These are phyloP conservation scores for Oscheius myriophilus DNA, from an alignment of 2,888 invertebrate genomes.

Conservation along the genomic window DNA sequence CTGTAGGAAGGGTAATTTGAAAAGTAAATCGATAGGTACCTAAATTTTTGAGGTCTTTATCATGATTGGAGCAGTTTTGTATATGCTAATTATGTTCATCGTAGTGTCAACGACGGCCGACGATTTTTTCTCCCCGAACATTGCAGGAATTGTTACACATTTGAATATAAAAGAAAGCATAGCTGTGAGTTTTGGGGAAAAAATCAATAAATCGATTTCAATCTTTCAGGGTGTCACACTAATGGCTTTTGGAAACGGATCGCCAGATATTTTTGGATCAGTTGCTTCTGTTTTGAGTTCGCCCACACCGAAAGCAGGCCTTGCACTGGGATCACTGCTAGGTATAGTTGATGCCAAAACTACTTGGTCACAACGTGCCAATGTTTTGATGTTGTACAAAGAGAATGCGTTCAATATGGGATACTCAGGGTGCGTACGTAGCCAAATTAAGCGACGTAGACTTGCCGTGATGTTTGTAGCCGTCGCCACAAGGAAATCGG, in stretches of 20 bases:
- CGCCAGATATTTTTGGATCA: conserved; percentile 79
- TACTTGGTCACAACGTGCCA: too few relatives aligned
- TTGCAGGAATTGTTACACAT: conserved; percentile 73
- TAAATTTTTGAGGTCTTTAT: conserved; percentile 32
- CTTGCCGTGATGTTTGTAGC: too few relatives aligned
- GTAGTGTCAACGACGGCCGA: conserved; percentile 61
- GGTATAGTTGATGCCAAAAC: conserved; percentile 67
- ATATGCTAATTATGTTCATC: conserved; percentile 56
- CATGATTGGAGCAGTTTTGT: conserved; percentile 46
- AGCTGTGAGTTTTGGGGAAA: conserved; percentile 71
- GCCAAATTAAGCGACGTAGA: too few relatives aligned
- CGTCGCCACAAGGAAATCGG: too few relatives aligned
- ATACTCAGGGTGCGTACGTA: too few relatives aligned
- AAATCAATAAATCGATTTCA: too few relatives aligned
- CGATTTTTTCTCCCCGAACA: conserved; percentile 71
- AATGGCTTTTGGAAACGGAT: conserved; percentile 80
- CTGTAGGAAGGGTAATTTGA: conserved; percentile 26
- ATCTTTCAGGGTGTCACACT: conserved; percentile 77
- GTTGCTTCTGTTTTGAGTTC: conserved; percentile 74
- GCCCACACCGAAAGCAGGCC: conserved; percentile 70
- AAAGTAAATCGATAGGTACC: background rate
- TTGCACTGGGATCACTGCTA: conserved; percentile 72
- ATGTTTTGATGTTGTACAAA: too few relatives aligned
- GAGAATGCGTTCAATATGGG: too few relatives aligned
- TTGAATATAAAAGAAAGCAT: conserved; percentile 73